Base-by-base conservation (phyloP, 2,113 vertebrate genomes). In the Rhipidura dahli region DNA sequence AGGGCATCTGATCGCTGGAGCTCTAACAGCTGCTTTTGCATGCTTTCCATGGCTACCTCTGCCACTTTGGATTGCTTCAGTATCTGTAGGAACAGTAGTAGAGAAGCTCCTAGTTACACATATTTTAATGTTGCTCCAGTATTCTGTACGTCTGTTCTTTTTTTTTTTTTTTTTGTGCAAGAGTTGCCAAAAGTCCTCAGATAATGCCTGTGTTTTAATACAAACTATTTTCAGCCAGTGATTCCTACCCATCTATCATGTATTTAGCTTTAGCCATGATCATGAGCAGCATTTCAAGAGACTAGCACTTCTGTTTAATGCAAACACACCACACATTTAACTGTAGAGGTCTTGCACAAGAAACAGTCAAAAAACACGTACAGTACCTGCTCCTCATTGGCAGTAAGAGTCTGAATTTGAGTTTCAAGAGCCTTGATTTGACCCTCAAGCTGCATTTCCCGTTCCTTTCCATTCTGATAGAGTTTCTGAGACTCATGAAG, bases 11-110 rank as follows among this genome's bases (percentile, higher is more conserved):
- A 99, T 31, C 98, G 98, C 87, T 98, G 97, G 45, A 99, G 98
- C 79, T 99, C 99, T 53, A 98, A 60, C 93, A 99, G 98, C 92
- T 99, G 99, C 96, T 99, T 98, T 90, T 99, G 98, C 98, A 99
- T 90, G 93, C 98, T 98, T 95, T 99, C 99, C 96, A 99, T 98
- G 23, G 99, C 98, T 31, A 98, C 98, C 72, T 99, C 99, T 18
- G 98, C 98, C 65, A 98, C 97, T 90, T 97, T 98, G 96, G 98
- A 98, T 90, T 99, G 98, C 97, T 99, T 99, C 39, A 97, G 13
- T 40, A 98, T 95, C 99, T 99, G 94, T 18, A 86, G 83, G 35
- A 96, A 87, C 12, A 91, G 51, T 5, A 87, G 31, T 47, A 81
- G 9, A 60, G 27, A 2, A 85, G 28, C 10, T 79, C 22, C 15